These are phyloP conservation scores for Bos indicus DNA, from an alignment of 2,113 vertebrate genomes.

Conservation along the genomic window DNA sequence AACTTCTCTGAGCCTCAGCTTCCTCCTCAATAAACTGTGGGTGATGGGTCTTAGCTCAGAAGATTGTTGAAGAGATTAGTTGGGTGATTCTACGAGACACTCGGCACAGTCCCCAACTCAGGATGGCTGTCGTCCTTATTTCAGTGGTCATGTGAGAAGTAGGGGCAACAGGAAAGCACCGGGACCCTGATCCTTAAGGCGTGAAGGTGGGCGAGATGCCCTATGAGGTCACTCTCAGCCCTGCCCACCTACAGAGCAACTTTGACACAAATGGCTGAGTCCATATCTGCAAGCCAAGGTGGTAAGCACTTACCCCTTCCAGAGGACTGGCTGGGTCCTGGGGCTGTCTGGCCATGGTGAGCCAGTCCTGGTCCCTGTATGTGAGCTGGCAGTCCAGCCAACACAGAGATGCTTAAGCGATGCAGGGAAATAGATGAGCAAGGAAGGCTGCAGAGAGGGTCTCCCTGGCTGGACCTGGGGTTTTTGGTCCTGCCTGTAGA, in stretches of 20 bases:
- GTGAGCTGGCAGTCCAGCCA: not conserved
- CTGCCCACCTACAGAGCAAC: not conserved
- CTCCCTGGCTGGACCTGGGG: not conserved
- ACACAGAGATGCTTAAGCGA: not conserved
- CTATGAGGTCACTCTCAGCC: not conserved
- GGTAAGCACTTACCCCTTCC: not conserved
- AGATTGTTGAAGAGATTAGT: not conserved
- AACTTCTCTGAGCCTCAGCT: not conserved
- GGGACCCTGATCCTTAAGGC: not conserved
- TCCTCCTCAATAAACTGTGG: not conserved
- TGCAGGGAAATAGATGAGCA: not conserved
- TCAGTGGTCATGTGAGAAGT: not conserved
- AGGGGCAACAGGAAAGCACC: not conserved
- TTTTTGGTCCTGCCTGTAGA: not conserved
- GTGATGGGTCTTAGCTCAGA: not conserved
- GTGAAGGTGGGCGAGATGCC: fast-evolving
- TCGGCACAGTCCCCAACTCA: not conserved
- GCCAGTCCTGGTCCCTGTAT: not conserved
- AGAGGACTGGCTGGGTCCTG: not conserved
- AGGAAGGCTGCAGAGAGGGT: not conserved
- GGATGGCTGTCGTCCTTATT: not conserved
- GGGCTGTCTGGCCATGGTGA: not conserved
- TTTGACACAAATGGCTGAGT: not conserved
- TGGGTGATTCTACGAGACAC: not conserved
- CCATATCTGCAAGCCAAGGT: not conserved